Percentiles rank a stretch among this genome's conserved stretches.
Evolutionary conservation across 2,113 vertebrate species (phyloP).

Genomic region (Dicaeum eximium): DNA sequence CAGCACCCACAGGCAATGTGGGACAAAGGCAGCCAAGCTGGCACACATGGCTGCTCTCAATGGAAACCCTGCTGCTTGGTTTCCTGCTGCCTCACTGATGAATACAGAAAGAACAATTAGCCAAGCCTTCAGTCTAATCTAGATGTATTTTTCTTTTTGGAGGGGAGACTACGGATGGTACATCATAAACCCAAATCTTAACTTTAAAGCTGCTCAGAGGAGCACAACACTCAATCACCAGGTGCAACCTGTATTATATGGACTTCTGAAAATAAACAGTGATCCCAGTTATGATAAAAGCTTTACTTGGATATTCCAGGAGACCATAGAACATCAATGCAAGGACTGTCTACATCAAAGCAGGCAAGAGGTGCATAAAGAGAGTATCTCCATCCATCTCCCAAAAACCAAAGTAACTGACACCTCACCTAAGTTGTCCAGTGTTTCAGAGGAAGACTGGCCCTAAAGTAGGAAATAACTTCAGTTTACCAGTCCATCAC

Average conservation of each 20-base stretch:
- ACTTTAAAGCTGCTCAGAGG: background rate
- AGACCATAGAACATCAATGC: background rate
- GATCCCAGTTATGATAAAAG: background rate
- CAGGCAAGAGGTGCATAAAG: background rate
- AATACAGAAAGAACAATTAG: slow-evolving; percentile 13
- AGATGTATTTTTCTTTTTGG: background rate
- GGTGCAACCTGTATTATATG: background rate
- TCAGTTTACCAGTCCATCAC: background rate
- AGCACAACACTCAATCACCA: background rate
- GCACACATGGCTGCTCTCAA: background rate
- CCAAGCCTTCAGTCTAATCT: background rate
- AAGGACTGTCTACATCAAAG: background rate
- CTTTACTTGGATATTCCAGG: background rate
- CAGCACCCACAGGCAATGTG: background rate
- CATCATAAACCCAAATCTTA: background rate
- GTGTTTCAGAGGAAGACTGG: background rate
- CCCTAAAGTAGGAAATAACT: background rate
- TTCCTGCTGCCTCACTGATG: slow-evolving; percentile 52
- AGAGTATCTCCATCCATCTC: background rate
- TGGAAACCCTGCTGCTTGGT: background rate
- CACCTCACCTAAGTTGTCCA: background rate
- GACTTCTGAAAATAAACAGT: background rate
- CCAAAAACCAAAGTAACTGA: background rate
- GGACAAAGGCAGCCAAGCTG: background rate
- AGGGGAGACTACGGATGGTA: background rate